These are phyloP conservation scores for Dolichopus griseipennis DNA, from an alignment of 2,888 invertebrate genomes.

Conservation along the genomic window DNA sequence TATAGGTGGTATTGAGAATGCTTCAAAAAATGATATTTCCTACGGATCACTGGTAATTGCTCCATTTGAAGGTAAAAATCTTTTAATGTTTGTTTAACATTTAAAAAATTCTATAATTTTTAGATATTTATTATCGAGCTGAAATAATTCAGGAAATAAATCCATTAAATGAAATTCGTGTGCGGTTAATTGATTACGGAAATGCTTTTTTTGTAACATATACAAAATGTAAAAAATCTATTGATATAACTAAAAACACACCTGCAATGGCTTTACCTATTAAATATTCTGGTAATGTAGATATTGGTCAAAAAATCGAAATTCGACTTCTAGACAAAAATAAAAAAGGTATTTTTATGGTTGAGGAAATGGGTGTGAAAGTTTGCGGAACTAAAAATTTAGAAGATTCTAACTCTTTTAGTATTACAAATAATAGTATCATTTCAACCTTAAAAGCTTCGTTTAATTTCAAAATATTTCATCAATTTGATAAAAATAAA, in stretches of 20 bases:
- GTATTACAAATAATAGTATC: not conserved
- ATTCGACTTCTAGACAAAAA: not conserved
- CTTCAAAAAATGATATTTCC: constrained; percentile 20
- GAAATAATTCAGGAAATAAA: constrained; percentile 20
- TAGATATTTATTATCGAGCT: constrained; percentile 25
- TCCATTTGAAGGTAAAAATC: constrained; percentile 20
- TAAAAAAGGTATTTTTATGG: not conserved
- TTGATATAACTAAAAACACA: not conserved
- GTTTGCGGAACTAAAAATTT: not conserved
- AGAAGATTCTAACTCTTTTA: not conserved
- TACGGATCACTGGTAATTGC: constrained; percentile 26
- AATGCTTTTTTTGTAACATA: constrained; percentile 23
- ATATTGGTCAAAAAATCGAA: not conserved
- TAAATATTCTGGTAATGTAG: not conserved
- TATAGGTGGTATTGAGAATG: constrained; percentile 19
- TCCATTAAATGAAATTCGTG: constrained; percentile 18
- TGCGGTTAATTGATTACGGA: constrained; percentile 28
- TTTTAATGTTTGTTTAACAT: not conserved
- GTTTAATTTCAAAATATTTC: not conserved
- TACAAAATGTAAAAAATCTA: not conserved
- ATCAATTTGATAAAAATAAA: not conserved
- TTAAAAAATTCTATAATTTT: not conserved
- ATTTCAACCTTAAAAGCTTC: not conserved
- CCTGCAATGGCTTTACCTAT: not conserved
- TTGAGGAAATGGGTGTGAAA: not conserved